Conservation (phyloP, 2,113 vertebrate genomes). For the Leptobrachium ailaonicum region DNA sequence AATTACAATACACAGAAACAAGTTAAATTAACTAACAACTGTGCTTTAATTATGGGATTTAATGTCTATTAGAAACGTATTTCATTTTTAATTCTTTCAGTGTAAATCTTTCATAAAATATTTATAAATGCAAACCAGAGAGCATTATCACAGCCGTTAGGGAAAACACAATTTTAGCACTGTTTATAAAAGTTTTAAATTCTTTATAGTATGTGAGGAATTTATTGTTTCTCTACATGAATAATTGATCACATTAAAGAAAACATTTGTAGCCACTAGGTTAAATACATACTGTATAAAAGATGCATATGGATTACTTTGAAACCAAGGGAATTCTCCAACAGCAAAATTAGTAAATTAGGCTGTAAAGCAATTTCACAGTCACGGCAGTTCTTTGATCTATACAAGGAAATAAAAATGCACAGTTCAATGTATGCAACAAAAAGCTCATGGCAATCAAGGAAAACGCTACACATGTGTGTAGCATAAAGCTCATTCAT, state of each 20-base stretch:
- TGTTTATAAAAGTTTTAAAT: slow-evolving; percentile 56
- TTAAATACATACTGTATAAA: slow-evolving; percentile 51
- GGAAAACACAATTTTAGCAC: slow-evolving; percentile 56
- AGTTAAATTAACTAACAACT: slow-evolving; percentile 28
- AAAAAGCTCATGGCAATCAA: slow-evolving; percentile 10
- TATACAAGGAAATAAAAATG: background rate
- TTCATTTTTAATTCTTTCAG: slow-evolving; percentile 40
- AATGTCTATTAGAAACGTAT: slow-evolving; percentile 43
- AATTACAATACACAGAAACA: slow-evolving; percentile 15
- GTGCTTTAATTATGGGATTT: slow-evolving; percentile 15
- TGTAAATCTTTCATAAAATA: slow-evolving; percentile 56
- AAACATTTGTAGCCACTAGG: slow-evolving; percentile 55
- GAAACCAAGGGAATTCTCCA: slow-evolving; percentile 34
- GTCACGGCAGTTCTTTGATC: slow-evolving; percentile 9
- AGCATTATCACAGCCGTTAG: slow-evolving; percentile 45
- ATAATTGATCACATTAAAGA: slow-evolving; percentile 57
- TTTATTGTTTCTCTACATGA: slow-evolving; percentile 52
- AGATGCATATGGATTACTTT: slow-evolving; percentile 49
- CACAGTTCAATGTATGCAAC: background rate
- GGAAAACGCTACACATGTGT: too few relatives aligned
- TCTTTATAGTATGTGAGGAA: slow-evolving; percentile 53
- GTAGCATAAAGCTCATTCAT: too few relatives aligned
- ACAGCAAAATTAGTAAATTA: slow-evolving; percentile 31
- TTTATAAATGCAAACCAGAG: slow-evolving; percentile 52
- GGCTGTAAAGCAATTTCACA: slow-evolving; percentile 13